Evolutionary conservation across 2,797 vertebrate genomes (phyloP).

Genomic region (Astyanax mexicanus): DNA sequence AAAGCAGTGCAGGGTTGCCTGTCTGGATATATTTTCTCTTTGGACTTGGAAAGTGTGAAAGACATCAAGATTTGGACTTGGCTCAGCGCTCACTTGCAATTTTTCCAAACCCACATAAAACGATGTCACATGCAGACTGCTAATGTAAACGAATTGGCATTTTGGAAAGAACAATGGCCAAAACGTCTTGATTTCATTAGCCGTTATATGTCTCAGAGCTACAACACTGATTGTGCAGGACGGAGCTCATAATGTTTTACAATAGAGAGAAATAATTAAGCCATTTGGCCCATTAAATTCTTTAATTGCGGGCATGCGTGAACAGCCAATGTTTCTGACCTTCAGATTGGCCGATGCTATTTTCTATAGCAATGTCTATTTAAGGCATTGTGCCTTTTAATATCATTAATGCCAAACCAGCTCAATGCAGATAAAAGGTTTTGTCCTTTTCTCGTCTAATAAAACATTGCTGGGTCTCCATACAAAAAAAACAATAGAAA

Average conservation of each 20-base stretch:
- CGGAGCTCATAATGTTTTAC: slow-evolving; percentile 32
- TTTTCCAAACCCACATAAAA: slow-evolving; percentile 2
- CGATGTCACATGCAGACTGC: neutral
- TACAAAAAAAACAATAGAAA: slow-evolving; percentile 38
- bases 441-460: neutral
- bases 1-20: neutral
- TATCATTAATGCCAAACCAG: slow-evolving; percentile 23
- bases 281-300: slow-evolving; percentile 34
- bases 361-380: neutral
- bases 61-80: neutral
- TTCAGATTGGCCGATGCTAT: slow-evolving; percentile 45
- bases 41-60: neutral
- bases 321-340: slow-evolving; percentile 27
- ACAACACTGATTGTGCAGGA: neutral
- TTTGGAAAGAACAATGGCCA: slow-evolving; percentile 28
- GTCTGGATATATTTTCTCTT: neutral
- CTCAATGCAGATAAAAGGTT: slow-evolving; percentile 33
- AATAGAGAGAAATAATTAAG: slow-evolving; percentile 39
- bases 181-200: slow-evolving; percentile 39
- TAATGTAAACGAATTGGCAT: slow-evolving; percentile 21
- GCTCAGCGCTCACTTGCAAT: neutral
- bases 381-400: slow-evolving; percentile 16
- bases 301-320: slow-evolving; percentile 22
- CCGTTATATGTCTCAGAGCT: neutral
- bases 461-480: neutral